Conservation (phyloP, 2,888 invertebrate genomes). For the Dolichopus griseipennis region DNA sequence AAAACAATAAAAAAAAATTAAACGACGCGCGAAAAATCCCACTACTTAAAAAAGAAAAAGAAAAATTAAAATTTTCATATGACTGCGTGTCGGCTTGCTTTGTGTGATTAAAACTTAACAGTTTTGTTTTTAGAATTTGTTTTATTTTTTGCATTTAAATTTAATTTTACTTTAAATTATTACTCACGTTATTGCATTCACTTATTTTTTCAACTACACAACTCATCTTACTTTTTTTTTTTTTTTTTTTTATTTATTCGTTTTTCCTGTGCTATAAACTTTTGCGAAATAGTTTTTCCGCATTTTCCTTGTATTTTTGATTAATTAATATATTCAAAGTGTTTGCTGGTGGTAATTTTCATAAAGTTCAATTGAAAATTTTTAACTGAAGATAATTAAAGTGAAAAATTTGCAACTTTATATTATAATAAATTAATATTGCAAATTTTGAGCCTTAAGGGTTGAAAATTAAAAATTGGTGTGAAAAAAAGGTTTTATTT, state of each 20-base stretch:
- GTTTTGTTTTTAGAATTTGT: neutral
- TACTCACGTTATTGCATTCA: conserved; percentile 4
- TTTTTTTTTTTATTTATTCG: no score
- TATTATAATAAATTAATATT: no score
- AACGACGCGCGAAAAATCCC: neutral
- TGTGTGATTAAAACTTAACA: neutral
- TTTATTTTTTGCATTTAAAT: neutral
- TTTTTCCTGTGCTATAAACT: neutral
- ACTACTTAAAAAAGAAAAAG: neutral
- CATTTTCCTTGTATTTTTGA: neutral
- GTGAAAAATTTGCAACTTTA: no score
- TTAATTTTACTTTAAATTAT: neutral
- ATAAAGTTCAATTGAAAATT: no score
- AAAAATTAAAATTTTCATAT: neutral
- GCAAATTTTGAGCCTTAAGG: no score
- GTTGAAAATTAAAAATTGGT: no score
- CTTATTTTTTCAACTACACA: neutral
- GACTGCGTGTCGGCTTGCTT: conserved; percentile 3
- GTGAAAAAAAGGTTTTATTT: no score
- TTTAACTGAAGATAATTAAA: no score
- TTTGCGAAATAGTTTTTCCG: neutral
- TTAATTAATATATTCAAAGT: neutral
- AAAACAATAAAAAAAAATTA: neutral
- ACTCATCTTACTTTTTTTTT: no score
- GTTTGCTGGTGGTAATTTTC: neutral